Evolutionary conservation across 2,888 invertebrate species (phyloP).

Genomic region (Octonoba sinensis): DNA sequence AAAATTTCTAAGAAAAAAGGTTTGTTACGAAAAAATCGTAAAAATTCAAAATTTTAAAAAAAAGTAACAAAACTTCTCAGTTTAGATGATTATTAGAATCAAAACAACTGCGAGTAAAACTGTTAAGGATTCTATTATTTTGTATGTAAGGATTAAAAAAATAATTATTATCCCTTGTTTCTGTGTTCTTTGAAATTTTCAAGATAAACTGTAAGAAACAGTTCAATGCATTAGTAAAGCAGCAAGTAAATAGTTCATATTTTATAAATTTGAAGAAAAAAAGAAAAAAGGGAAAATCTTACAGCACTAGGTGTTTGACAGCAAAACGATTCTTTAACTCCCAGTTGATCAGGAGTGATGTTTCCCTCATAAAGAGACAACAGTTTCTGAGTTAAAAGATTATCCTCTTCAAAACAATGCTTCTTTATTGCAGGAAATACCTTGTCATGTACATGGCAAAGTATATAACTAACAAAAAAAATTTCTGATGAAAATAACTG

Average conservation of each 20-base stretch:
- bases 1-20: too few relatives aligned
- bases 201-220: background rate
- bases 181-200: too few relatives aligned
- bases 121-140: too few relatives aligned
- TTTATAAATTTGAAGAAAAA: background rate
- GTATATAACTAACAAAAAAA: conserved; percentile 68
- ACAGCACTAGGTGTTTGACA: conserved; percentile 70
- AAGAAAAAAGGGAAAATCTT: conserved; percentile 63
- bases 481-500: background rate
- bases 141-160: too few relatives aligned
- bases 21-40: too few relatives aligned
- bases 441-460: conserved; percentile 69
- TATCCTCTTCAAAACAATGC: conserved; percentile 67
- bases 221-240: background rate
- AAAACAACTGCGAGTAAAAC: too few relatives aligned
- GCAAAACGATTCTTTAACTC: conserved; percentile 68
- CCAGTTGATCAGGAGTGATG: conserved; percentile 68
- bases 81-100: too few relatives aligned
- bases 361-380: conserved; percentile 65
- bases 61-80: too few relatives aligned
- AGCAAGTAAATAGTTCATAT: too few relatives aligned
- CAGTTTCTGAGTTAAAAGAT: conserved; percentile 67
- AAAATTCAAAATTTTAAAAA: too few relatives aligned
- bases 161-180: too few relatives aligned
- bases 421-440: conserved; percentile 69